These are phyloP conservation scores for Etia nguti DNA, from an alignment of 2,113 vertebrate genomes.

Conservation along the genomic window DNA sequence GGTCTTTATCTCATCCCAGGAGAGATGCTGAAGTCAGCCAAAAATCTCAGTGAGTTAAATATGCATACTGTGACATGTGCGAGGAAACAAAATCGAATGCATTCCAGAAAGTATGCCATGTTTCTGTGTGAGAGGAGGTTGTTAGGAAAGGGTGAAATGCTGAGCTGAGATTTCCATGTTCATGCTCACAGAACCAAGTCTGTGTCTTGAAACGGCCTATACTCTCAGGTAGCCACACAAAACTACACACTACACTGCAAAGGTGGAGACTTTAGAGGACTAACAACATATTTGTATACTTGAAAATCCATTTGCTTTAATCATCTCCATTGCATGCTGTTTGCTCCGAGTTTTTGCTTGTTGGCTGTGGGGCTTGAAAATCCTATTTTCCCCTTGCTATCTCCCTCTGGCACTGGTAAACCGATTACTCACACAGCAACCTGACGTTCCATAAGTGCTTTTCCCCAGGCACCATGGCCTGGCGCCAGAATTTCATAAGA, in stretches of 20 bases:
- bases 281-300: constrained; percentile 19
- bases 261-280: neutral
- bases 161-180: constrained; percentile 20
- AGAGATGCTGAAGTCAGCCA: constrained; percentile 55
- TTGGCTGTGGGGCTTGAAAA: constrained; percentile 38
- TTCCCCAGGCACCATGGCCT: constrained; percentile 10
- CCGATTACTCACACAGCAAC: constrained; percentile 52
- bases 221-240: neutral
- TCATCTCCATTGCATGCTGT: constrained; percentile 12
- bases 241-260: neutral
- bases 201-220: neutral
- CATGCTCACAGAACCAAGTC: neutral
- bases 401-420: constrained; percentile 44
- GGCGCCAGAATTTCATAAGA: constrained; percentile 39
- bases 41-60: constrained; percentile 14
- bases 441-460: constrained; percentile 45
- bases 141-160: constrained; percentile 16
- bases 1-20: constrained; percentile 37
- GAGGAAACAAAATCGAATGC: neutral
- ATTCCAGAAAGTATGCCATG: neutral
- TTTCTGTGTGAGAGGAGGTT: constrained; percentile 4
- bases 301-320: constrained; percentile 38
- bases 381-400: neutral
- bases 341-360: constrained; percentile 8
- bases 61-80: constrained; percentile 18